Evolutionary conservation across 1,140 invertebrate genomes (phyloP).

Genomic region (Streblospio benedicti): DNA sequence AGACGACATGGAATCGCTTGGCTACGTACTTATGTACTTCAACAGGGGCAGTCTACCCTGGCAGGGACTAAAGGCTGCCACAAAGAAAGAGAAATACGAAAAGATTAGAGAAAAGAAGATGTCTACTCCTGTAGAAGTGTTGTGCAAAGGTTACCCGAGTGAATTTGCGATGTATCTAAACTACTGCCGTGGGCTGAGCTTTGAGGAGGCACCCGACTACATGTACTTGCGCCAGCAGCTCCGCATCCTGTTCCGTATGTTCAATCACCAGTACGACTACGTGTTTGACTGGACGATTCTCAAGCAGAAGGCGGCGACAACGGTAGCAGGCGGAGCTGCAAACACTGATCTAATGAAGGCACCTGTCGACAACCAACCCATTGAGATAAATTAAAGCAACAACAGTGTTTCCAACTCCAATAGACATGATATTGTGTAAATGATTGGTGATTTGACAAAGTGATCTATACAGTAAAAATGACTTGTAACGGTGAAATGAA

Average conservation of each 20-base stretch:
- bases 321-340: too few species aligned
- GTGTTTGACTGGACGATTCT: constrained; percentile 99
- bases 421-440: too few species aligned
- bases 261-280: constrained; percentile 99
- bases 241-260: constrained; percentile 94
- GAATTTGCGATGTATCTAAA: constrained; percentile 98
- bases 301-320: constrained; percentile 87
- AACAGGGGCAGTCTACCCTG: constrained; percentile 80
- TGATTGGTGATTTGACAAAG: too few species aligned
- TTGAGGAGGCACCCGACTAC: constrained; percentile 93
- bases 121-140: constrained; percentile 85
- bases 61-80: constrained; percentile 87
- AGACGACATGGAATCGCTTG: constrained; percentile 92
- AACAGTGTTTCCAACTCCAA: too few species aligned
- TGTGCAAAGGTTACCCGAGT: constrained; percentile 89
- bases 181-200: constrained; percentile 86
- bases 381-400: too few species aligned
- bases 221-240: constrained; percentile 96
- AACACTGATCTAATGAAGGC: too few species aligned
- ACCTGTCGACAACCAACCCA: too few species aligned
- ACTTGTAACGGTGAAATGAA: too few species aligned
- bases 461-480: too few species aligned
- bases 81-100: constrained; percentile 93
- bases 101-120: constrained; percentile 96
- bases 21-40: constrained; percentile 95